Evolutionary conservation across 1,140 invertebrate genomes (phyloP).

Genomic region (Drosophila serrata): DNA sequence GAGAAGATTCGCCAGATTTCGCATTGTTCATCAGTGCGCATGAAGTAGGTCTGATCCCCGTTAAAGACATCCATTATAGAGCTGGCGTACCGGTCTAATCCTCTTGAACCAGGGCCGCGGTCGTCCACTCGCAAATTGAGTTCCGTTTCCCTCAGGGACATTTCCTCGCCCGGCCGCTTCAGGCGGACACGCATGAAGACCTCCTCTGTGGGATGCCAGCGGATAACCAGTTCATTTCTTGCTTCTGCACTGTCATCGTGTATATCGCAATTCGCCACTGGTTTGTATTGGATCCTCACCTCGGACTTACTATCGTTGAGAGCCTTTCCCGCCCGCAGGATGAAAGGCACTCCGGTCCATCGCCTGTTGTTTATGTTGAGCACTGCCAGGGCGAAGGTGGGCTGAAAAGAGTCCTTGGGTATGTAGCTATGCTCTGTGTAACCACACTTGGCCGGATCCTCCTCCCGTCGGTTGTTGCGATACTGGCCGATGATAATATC

Average conservation of each 20-base stretch:
- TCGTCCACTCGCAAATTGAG: constrained; percentile 43
- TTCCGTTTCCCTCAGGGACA: constrained; percentile 53
- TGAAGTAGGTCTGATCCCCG: constrained; percentile 63
- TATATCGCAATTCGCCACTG: constrained; percentile 31
- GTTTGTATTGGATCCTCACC: constrained; percentile 67
- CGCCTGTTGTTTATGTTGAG: constrained; percentile 50
- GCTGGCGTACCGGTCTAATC: constrained; percentile 1
- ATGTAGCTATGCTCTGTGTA: constrained; percentile 64
- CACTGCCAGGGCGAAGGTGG: constrained; percentile 62
- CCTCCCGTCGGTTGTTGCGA: constrained; percentile 57
- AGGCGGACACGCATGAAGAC: constrained; percentile 66
- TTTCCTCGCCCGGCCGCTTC: constrained; percentile 45
- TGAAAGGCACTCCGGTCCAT: constrained; percentile 68
- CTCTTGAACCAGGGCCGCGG: neutral
- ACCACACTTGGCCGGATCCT: constrained; percentile 56
- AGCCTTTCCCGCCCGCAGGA: constrained; percentile 62
- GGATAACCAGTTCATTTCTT: constrained; percentile 62
- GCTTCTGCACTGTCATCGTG: neutral
- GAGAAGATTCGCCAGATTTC: constrained; percentile 76
- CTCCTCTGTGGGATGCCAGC: constrained; percentile 51
- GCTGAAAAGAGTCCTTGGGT: constrained; percentile 62
- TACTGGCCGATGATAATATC: constrained; percentile 66
- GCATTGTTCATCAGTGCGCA: constrained; percentile 71
- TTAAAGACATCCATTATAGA: constrained; percentile 53
- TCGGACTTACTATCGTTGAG: constrained; percentile 65